A percentile compares a stretch with the other conserved stretches of the same genome.
phyloP scores from a whole-genome alignment of 1,140 invertebrate genomes.

The Ridgeia piscesae region DNA sequence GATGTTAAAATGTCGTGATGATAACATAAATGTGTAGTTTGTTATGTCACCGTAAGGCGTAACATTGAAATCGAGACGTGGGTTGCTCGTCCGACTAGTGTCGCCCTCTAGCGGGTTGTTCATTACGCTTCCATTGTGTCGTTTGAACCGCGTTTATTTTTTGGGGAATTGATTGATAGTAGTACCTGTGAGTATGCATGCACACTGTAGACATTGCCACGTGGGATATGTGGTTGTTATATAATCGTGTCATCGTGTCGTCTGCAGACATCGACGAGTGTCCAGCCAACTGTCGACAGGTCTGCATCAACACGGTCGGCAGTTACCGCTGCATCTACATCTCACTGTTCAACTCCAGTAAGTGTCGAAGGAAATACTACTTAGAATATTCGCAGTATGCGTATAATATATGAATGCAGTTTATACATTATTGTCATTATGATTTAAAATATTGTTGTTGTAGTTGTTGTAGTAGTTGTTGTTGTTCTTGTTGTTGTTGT shows the following conservation, averaged over 20 bases:
- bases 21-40: no score
- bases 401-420: no score
- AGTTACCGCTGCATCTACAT: background rate
- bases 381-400: no score
- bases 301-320: slow-evolving; percentile 11
- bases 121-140: background rate
- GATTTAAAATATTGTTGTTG: no score
- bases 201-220: background rate
- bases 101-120: background rate
- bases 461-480: no score
- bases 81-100: no score
- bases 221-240: background rate
- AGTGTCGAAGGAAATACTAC: background rate
- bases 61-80: no score
- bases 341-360: background rate
- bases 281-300: slow-evolving; percentile 1
- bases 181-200: background rate
- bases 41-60: no score
- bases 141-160: background rate
- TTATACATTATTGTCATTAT: no score
- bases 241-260: background rate
- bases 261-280: background rate
- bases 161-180: background rate
- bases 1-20: no score
- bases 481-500: no score